Base-by-base conservation (phyloP, 2,113 vertebrate species). In the Nyctibius bracteatus region DNA sequence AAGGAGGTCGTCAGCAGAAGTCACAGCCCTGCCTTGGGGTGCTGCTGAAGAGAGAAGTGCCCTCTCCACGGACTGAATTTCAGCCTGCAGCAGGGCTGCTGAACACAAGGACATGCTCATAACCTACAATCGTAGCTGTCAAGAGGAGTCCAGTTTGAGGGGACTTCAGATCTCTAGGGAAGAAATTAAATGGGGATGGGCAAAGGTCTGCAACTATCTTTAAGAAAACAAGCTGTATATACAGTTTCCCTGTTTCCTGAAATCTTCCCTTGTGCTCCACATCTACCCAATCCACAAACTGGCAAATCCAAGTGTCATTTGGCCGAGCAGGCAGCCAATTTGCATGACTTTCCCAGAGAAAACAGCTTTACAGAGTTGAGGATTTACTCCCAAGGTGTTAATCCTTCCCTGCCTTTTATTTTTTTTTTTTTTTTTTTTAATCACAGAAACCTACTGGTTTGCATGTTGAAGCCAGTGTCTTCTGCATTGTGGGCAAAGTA, bases 401-500 rank as follows among this genome's bases (percentile, higher is more conserved):
- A 51, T 71, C 24, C 47, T 73, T 47, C 47, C 66, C 31, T 49
- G 35, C 31, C 55, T 71, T n/a, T 84, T 35, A 35, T 67, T 39
- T 54, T 4, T 61, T 14, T 33, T 10, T n/a, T 24, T 68, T 68
- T 27, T 47, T 73, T 33, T 44, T 57, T 49, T 7, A 68, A 37
- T 54, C 37, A 55, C 23, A 73, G 73, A 75, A 55, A 94, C 98
- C 78, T 98, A 99, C 99, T 25, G 98, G 95, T 98, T 98, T 99
- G 98, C 98, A 99, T 0, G 95, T 95, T 54, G 98, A 97, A 7
- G 98, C 98, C 97, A 99, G 95, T 17, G 97, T 97, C 96, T 98
- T 99, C 97, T 99, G 99, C 97, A 99, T 91, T 47, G 98, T 98
- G 73, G 99, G 99, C 94, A 99, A 98, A 31, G 99, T 99, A 84